These are phyloP conservation scores for Sinocyclocheilus maitianheensis DNA, from an alignment of 2,113 vertebrate species.

Conservation along the genomic window DNA sequence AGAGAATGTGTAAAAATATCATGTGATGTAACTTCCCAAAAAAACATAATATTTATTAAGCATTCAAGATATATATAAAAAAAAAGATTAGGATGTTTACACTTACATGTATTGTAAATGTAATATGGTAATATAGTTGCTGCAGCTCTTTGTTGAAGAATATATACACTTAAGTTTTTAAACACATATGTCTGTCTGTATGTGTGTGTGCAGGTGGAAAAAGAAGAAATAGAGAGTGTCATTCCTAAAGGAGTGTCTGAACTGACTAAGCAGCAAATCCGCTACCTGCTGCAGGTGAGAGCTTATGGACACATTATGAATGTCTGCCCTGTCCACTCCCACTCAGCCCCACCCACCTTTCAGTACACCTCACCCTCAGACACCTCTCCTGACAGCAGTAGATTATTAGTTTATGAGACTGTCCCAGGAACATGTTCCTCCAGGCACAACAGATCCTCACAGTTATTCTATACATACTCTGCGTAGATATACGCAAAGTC, in stretches of 20 bases:
- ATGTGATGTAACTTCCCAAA: too few species aligned
- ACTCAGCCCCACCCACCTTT: conserved; percentile 11
- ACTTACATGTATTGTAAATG: too few species aligned
- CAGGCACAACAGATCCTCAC: conserved; percentile 55
- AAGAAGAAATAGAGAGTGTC: conserved; percentile 85
- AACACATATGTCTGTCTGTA: not conserved
- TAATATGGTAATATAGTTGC: too few species aligned
- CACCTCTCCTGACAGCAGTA: not conserved
- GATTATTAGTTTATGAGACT: conserved; percentile 7
- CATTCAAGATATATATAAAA: too few species aligned
- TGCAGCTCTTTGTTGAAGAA: too few species aligned
- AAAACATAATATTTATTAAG: too few species aligned
- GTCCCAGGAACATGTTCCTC: not conserved
- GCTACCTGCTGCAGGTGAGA: conserved; percentile 93
- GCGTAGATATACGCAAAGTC: not conserved
- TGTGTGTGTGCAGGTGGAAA: conserved; percentile 62
- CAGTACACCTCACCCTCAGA: conserved; percentile 68
- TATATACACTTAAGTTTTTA: not conserved
- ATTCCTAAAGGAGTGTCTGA: conserved; percentile 92
- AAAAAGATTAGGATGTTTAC: too few species aligned
- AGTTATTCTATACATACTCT: not conserved
- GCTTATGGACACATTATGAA: not conserved
- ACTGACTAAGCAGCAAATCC: conserved; percentile 95
- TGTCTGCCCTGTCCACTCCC: not conserved
- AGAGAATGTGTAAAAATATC: too few species aligned